Evolutionary conservation across 1,140 invertebrate species (phyloP).

Genomic region (Drosophila baimaii): DNA sequence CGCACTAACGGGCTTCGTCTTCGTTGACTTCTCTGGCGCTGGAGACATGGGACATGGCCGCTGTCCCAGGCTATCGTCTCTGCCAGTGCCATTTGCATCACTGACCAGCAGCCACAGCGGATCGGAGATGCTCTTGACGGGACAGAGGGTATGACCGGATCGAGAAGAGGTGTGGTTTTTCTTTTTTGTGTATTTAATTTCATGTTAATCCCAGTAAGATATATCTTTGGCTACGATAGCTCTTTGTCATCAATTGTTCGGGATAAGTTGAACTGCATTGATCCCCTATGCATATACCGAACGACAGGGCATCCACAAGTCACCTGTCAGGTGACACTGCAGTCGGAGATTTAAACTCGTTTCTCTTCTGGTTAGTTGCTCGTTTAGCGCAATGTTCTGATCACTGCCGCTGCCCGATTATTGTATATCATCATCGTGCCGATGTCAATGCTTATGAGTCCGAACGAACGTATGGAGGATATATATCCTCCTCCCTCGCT

Average conservation of each 20-base stretch:
- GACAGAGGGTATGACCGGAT: background rate
- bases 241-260: too few relatives aligned
- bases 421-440: constrained; percentile 77
- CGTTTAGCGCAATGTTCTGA: constrained; percentile 76
- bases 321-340: background rate
- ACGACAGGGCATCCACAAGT: constrained; percentile 17
- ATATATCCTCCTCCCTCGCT: constrained; percentile 13
- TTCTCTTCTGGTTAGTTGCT: constrained; percentile 48
- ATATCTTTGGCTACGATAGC: too few relatives aligned
- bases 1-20: constrained; percentile 64
- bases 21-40: constrained; percentile 36
- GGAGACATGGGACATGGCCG: constrained; percentile 25
- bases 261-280: too few relatives aligned
- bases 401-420: constrained; percentile 69
- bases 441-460: constrained; percentile 67
- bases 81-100: constrained; percentile 70
- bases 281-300: too few relatives aligned
- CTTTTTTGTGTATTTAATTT: too few relatives aligned
- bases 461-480: background rate
- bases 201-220: too few relatives aligned
- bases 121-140: constrained; percentile 22
- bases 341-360: constrained; percentile 27
- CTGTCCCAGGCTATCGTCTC: constrained; percentile 37
- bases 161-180: too few relatives aligned
- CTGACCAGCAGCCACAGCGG: constrained; percentile 42